Evolutionary conservation across 2,888 invertebrate genomes (phyloP), one percentile per base, ranked within the genome.

Genomic region (Macrophya annulata): DNA sequence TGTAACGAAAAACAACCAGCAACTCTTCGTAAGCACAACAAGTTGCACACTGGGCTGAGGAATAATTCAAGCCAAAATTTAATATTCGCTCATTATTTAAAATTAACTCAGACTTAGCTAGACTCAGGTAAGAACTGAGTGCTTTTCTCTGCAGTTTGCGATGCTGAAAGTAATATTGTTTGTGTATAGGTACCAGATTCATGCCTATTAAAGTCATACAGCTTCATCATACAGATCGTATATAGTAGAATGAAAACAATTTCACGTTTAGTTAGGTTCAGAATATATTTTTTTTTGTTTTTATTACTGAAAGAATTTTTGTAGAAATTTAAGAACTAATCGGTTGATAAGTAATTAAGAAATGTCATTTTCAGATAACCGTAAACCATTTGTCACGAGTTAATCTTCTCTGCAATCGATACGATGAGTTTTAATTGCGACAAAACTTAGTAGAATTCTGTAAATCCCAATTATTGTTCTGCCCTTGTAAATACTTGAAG

Each of bases 71-170:
- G 76, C 86, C 84, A 85, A 31, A 87, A 91, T 90, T 91, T 91
- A 90, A 91, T 90, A 90, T 91, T 91, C 88, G 86, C 88, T 88
- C 89, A 90, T 91, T 91, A 91, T 91, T 90, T 89, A 88, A 90
- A 91, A 91, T 90, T 90, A 91, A 89, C 90, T 79, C 25, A 31
- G 15, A 31, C 86, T 31, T 37, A 31, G 31, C 77, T 31, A 77
- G 77, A 55, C 68, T 55, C 1, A 12, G 17, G 12, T 21, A 21
- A 74, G n/a, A 74, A 45, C 72, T 45, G 72, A 45, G 45, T 45
- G 72, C 72, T 45, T 74, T 74, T 45, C 71, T 25, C 37, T n/a
- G 8, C 55, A 5, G 40, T n/a, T 0, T 15, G 37, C 40, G 71
- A 71, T 31, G 25, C 15, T 31, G 8, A 17, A 8, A 12, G 31